phyloP scores from a whole-genome alignment of 1,140 invertebrate genomes.

The Heliothis subflexa region DNA sequence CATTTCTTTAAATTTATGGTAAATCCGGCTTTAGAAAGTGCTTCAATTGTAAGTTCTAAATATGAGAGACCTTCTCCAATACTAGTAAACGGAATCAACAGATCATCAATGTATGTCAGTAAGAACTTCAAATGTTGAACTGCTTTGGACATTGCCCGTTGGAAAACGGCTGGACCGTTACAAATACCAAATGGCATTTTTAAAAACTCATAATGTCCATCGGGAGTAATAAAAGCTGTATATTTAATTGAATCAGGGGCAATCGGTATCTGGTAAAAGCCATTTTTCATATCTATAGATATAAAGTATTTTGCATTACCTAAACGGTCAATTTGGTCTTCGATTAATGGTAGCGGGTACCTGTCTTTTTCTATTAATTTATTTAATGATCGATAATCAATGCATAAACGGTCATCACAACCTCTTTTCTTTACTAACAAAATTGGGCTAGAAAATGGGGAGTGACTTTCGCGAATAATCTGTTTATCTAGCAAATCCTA shows the following conservation, averaged over 20 bases:
- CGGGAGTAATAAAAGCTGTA: constrained; percentile 37
- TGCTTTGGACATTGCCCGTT: constrained; percentile 26
- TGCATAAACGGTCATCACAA: constrained; percentile 55
- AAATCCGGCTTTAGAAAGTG: constrained; percentile 56
- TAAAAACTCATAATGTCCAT: constrained; percentile 38
- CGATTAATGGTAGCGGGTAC: constrained; percentile 57
- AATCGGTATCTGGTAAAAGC: constrained; percentile 35
- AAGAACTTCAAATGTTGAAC: constrained; percentile 5
- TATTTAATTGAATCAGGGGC: constrained; percentile 1
- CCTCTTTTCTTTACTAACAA: constrained; percentile 59
- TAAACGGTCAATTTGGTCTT: constrained; percentile 55
- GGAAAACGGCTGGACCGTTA: constrained; percentile 34
- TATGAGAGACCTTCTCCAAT: constrained; percentile 70
- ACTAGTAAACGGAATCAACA: constrained; percentile 73
- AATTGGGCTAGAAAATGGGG: constrained; percentile 53
- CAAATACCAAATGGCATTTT: constrained; percentile 34
- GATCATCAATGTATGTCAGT: constrained; percentile 65
- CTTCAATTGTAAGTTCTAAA: constrained; percentile 61
- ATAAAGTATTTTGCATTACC: constrained; percentile 52
- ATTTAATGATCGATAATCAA: constrained; percentile 54
- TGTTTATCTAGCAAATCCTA: constrained; percentile 63
- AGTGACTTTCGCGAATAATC: constrained; percentile 71
- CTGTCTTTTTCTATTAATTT: constrained; percentile 53
- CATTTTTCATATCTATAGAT: constrained; percentile 44
- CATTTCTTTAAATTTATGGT: constrained; percentile 52